Percentiles rank a stretch among this genome's conserved stretches.
These are phyloP conservation scores for Ectemnius lituratus DNA, from an alignment of 2,888 invertebrate species.

Conservation along the genomic window DNA sequence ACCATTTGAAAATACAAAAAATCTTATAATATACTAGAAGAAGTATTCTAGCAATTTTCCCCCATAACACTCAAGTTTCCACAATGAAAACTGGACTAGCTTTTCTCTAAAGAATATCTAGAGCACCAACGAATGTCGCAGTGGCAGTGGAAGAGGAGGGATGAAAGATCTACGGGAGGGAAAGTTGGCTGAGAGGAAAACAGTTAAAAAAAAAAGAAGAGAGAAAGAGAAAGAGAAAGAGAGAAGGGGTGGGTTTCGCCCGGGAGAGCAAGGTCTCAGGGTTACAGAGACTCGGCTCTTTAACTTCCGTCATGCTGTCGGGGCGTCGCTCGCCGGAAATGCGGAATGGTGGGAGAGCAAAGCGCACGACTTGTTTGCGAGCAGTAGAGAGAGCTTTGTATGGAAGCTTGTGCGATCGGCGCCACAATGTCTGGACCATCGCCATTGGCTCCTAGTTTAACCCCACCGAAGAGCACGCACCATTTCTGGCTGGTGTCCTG, in stretches of 20 bases:
- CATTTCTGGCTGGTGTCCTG: conserved; percentile 28
- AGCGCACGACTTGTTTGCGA: conserved; percentile 45
- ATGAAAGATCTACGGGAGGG: not conserved
- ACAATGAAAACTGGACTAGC: no score
- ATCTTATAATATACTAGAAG: no score
- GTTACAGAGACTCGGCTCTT: conserved; percentile 28
- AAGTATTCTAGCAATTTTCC: no score
- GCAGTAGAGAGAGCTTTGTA: conserved; percentile 40
- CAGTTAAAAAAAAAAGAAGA: not conserved
- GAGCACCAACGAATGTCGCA: no score
- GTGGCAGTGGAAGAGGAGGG: no score
- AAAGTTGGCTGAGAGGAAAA: not conserved
- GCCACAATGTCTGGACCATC: conserved; percentile 68
- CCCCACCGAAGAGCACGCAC: conserved; percentile 36
- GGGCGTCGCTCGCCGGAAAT: conserved; percentile 25
- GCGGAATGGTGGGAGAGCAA: conserved; percentile 28
- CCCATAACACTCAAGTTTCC: no score
- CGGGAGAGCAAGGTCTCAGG: conserved; percentile 7
- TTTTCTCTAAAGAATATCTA: no score
- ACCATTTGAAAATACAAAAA: no score
- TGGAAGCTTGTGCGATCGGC: conserved; percentile 60
- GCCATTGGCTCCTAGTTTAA: conserved; percentile 59
- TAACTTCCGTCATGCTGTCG: conserved; percentile 30
- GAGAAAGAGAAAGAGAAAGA: not conserved
- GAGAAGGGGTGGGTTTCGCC: not conserved